These are phyloP conservation scores for Dastarcus helophoroides DNA, from an alignment of 2,888 invertebrate species.

Conservation along the genomic window DNA sequence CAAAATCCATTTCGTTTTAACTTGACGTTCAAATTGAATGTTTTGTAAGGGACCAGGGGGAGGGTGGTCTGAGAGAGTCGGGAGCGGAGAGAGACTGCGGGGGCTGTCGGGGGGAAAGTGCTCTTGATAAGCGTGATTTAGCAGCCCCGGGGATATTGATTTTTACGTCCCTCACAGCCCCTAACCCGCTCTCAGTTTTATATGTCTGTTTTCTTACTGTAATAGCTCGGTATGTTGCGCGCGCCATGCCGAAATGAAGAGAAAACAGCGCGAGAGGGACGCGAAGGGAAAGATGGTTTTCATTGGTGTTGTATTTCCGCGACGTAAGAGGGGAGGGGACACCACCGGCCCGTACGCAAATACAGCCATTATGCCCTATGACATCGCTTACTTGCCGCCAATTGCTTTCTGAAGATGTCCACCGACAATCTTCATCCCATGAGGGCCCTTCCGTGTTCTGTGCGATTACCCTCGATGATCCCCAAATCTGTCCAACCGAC, in stretches of 20 bases:
- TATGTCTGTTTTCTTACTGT: slow-evolving; percentile 46
- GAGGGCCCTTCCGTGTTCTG: too few species aligned
- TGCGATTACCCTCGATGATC: too few species aligned
- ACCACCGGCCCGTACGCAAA: slow-evolving; percentile 32
- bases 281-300: slow-evolving; percentile 34
- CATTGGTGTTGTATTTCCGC: slow-evolving; percentile 37
- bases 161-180: slow-evolving; percentile 39
- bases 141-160: slow-evolving; percentile 59
- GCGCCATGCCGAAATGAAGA: slow-evolving; percentile 37
- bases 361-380: slow-evolving; percentile 36
- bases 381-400: slow-evolving; percentile 29
- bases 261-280: slow-evolving; percentile 33
- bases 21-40: slow-evolving; percentile 49
- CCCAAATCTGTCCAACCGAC: too few species aligned
- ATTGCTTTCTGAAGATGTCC: slow-evolving; percentile 14
- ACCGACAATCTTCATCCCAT: slow-evolving; percentile 45
- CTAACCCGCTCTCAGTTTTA: slow-evolving; percentile 40
- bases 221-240: slow-evolving; percentile 41
- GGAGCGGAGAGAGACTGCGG: slow-evolving; percentile 24
- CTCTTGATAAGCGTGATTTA: slow-evolving; percentile 58
- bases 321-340: slow-evolving; percentile 20
- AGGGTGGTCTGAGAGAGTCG: slow-evolving; percentile 20
- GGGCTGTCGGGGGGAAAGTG: slow-evolving; percentile 34
- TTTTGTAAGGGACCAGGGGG: slow-evolving; percentile 36
- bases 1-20: slow-evolving; percentile 49